Base-by-base conservation (phyloP, 2,888 invertebrate genomes). In the Metallyticus violacea region DNA sequence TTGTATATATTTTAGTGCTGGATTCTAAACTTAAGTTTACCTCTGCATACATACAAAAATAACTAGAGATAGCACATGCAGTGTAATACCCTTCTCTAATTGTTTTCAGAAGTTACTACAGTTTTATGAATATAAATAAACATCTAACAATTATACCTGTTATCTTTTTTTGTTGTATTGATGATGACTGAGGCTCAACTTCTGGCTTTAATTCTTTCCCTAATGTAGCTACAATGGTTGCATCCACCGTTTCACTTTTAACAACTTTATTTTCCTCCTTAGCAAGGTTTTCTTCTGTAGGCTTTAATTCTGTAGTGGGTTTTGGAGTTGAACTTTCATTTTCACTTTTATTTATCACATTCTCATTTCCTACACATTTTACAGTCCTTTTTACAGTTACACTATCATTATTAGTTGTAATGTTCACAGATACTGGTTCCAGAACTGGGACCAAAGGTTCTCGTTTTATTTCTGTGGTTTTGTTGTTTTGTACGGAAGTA, bases 341-440 rank as follows among this genome's bases (percentile, higher is more conserved):
- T 62, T 62, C 40, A 62, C 40, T 15, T 15, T 62, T 62, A 62
- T 62, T 22, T 15, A 62, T 22, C 22, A 6, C 40, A 15, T 62
- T 62, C 22, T 62, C 40, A 62, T 62, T 62, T 62, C 3, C 22
- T 2, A 22, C 25, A 62, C 76, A 79, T 22, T 79, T 62, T n/a
- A 86, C 82, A n/a, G 82, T 86, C 77, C 86, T n/a, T n/a, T 77
- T 62, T 29, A 77, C n/a, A n/a, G n/a, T n/a, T n/a, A n/a, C 76
- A 5, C 40, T 86, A 1, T 81, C 28, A 28, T 22, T 26, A 78
- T 82, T 81, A 29, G 82, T 82, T 77, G 81, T 82, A 25, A 86
- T 30, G 7, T 77, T 86, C 29, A 86, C 77, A 15, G 86, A 86
- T 15, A 86, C 82, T 26, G 81, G 81, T 7, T 86, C 86, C 78